Base-by-base conservation (phyloP, 2,888 invertebrate species). In the Gibbula magus region DNA sequence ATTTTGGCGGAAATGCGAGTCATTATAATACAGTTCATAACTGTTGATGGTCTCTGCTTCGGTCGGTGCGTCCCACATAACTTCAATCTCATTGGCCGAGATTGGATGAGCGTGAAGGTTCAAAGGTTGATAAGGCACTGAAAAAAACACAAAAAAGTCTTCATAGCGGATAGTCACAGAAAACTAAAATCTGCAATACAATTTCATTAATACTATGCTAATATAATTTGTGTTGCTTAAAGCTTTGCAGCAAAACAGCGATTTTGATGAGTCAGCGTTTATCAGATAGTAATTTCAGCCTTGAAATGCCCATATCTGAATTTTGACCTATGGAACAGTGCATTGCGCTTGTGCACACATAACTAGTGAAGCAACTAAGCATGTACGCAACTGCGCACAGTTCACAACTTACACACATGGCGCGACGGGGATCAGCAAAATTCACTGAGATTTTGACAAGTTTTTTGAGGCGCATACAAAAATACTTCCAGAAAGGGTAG, bases 1-100 rank as follows among this genome's bases (percentile, higher is more conserved):
- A 61, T 88, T 90, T 85, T 90, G 89, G 18, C 90, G 86, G 67
- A 85, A 85, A 78, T 88, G 86, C 0, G 92, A 91, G 78, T 92
- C 92, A 85, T 99, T 99, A 97, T 98, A 99, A 93, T 98, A 98
- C 32, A 99, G 95, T 93, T 98, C 98, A 94, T 99, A 99, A 91
- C 97, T 97, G 86, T 97, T 96, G 92, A 99, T 98, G 93, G 96
- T 97, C 93, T 98, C 97, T 84, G 97, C 85, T 79, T 90, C 89
- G 45, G 96, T 95, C 22, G 99, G 99, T 90, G 96, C 95, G 82
- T 96, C 96, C 99, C 99, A 99, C 87, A 96, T 96, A 89, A 99
- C 94, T 81, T 96, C 96, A 80, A 99, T 97, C 82, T 96, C 95
- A 77, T 97, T 97, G 93, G 99, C 97, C 77, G 97, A 86, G 18